These are phyloP conservation scores for Panthera tigris DNA, from an alignment of 2,113 vertebrate species.

Conservation along the genomic window DNA sequence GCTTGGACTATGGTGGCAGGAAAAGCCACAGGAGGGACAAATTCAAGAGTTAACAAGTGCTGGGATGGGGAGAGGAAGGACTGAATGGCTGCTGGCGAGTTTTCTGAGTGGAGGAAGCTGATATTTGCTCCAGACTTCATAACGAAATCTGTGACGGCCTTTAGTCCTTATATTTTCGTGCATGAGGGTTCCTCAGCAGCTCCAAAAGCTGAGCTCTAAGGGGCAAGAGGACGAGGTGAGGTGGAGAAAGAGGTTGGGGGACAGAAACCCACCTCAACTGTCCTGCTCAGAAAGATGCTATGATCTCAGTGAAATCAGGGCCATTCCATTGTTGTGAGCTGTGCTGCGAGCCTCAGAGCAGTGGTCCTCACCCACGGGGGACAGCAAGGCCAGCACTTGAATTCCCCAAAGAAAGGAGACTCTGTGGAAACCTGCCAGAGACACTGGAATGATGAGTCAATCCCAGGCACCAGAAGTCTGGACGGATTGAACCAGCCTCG, in stretches of 20 bases:
- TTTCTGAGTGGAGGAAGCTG: background rate
- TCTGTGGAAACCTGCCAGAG: background rate
- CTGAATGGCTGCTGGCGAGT: background rate
- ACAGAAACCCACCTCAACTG: background rate
- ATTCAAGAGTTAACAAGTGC: background rate
- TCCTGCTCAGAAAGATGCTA: background rate
- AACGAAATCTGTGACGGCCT: background rate
- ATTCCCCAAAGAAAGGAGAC: background rate
- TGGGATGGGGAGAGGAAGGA: background rate
- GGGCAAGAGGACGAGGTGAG: fast-evolving
- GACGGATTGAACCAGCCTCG: background rate
- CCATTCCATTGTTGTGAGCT: background rate
- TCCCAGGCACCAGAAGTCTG: conserved; percentile 22
- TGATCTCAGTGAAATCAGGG: background rate
- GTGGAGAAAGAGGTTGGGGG: background rate
- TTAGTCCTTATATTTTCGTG: fast-evolving
- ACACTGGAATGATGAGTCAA: conserved; percentile 15
- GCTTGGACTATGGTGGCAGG: background rate
- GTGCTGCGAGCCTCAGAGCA: background rate
- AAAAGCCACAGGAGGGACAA: background rate
- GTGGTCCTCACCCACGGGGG: background rate
- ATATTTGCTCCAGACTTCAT: background rate
- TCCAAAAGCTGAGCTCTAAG: background rate
- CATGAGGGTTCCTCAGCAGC: background rate
- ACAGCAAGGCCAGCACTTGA: background rate